These are phyloP conservation scores for Hydrochoerus hydrochaeris DNA, from an alignment of 2,113 vertebrate genomes.

Conservation along the genomic window DNA sequence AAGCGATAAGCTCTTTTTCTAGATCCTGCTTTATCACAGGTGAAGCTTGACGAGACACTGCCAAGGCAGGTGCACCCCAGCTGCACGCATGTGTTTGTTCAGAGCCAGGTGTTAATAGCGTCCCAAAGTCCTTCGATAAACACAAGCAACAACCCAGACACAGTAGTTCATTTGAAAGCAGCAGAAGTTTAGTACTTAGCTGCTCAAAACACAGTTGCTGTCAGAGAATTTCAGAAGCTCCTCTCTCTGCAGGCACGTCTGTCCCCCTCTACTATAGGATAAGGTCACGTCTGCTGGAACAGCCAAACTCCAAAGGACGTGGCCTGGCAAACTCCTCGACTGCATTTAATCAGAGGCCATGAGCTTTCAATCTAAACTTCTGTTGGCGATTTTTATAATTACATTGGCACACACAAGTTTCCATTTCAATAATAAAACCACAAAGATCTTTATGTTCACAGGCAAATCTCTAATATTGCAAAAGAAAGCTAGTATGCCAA, in stretches of 20 bases:
- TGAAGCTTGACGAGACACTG: background rate
- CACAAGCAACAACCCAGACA: constrained; percentile 16
- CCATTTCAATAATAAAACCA: constrained; percentile 61
- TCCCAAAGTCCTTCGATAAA: constrained; percentile 41
- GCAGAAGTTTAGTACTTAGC: constrained; percentile 11
- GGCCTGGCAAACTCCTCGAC: constrained; percentile 1
- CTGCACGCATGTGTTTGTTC: background rate
- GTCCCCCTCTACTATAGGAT: background rate
- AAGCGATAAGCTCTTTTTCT: background rate
- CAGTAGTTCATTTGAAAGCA: background rate
- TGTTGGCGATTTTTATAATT: constrained; percentile 49
- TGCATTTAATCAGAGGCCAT: constrained; percentile 31
- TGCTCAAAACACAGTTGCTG: background rate
- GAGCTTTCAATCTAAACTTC: constrained; percentile 49
- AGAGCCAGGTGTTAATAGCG: background rate
- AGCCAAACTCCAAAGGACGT: constrained; percentile 46
- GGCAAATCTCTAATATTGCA: constrained; percentile 3
- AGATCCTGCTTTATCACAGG: background rate
- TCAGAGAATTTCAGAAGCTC: constrained; percentile 23
- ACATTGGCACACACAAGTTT: constrained; percentile 31
- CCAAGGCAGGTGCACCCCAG: background rate
- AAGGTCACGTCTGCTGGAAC: constrained; percentile 46
- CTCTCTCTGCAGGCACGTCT: background rate
- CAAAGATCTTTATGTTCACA: constrained; percentile 37
- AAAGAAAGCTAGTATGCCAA: background rate